phyloP scores from a whole-genome alignment of 2,888 invertebrate species.

The Ochropleura plecta region DNA sequence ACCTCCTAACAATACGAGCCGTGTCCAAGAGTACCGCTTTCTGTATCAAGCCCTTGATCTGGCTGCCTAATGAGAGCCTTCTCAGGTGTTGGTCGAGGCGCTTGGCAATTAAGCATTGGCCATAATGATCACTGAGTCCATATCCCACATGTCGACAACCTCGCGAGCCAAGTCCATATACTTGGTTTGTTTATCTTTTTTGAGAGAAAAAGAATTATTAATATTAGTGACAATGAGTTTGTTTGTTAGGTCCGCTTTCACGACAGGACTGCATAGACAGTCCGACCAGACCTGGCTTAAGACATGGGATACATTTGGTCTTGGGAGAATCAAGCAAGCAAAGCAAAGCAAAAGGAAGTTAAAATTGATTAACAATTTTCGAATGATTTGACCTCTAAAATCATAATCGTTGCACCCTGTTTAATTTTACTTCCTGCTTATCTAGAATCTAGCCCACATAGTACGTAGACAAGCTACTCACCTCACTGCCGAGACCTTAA shows the following conservation, averaged over 20 bases:
- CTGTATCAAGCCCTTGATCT: too few species aligned
- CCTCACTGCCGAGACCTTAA: slow-evolving; percentile 33
- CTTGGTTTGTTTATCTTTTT: too few species aligned
- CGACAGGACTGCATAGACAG: background rate
- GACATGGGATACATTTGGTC: background rate
- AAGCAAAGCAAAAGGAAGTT: background rate
- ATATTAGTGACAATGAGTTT: background rate
- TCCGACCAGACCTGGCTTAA: background rate
- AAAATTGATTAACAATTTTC: background rate
- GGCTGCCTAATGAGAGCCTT: too few species aligned
- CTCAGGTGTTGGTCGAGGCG: too few species aligned
- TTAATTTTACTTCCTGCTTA: slow-evolving; percentile 38
- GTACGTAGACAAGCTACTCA: slow-evolving; percentile 18
- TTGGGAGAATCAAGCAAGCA: background rate
- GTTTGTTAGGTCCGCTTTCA: background rate
- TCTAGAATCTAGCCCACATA: slow-evolving; percentile 40
- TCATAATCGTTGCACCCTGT: background rate
- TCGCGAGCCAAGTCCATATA: too few species aligned
- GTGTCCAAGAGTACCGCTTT: too few species aligned
- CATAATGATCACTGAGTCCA: too few species aligned
- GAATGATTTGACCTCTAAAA: slow-evolving; percentile 26
- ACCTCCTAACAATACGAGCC: too few species aligned
- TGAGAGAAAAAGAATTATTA: too few species aligned
- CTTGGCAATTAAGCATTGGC: too few species aligned
- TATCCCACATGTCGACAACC: too few species aligned